These are phyloP conservation scores for Triplophysa rosa DNA, from an alignment of 2,113 vertebrate species.

Conservation along the genomic window DNA sequence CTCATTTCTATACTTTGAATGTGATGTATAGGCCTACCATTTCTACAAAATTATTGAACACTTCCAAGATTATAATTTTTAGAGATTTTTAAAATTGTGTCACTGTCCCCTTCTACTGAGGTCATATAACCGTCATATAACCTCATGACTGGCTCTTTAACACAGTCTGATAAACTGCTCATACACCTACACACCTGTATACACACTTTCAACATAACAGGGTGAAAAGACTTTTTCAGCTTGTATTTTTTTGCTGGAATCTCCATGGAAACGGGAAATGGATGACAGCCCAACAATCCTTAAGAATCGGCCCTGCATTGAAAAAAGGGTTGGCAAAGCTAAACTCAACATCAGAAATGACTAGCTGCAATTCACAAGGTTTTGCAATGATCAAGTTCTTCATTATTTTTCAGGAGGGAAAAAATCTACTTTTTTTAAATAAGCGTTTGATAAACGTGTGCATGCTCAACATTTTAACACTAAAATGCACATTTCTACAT, in stretches of 20 bases:
- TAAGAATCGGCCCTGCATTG: neutral
- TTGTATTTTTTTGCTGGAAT: conserved; percentile 35
- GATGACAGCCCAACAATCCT: conserved; percentile 23
- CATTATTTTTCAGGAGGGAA: no score
- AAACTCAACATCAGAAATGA: neutral
- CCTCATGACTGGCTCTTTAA: neutral
- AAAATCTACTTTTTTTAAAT: no score
- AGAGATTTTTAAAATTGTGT: no score
- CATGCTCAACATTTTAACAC: no score
- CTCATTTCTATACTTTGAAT: no score
- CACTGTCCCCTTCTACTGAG: neutral
- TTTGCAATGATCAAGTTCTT: no score
- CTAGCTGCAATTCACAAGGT: neutral
- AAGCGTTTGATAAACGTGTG: no score
- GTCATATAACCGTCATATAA: neutral
- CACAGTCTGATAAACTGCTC: neutral
- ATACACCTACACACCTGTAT: neutral
- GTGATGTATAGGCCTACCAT: no score
- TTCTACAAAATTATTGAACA: neutral
- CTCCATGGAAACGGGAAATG: conserved; percentile 44
- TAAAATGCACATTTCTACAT: no score
- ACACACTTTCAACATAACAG: conserved; percentile 18
- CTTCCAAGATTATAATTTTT: neutral
- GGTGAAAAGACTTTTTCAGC: conserved; percentile 34
- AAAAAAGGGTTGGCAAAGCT: neutral